These are phyloP conservation scores for Panopea generosa DNA, from an alignment of 2,888 invertebrate species.

Conservation along the genomic window DNA sequence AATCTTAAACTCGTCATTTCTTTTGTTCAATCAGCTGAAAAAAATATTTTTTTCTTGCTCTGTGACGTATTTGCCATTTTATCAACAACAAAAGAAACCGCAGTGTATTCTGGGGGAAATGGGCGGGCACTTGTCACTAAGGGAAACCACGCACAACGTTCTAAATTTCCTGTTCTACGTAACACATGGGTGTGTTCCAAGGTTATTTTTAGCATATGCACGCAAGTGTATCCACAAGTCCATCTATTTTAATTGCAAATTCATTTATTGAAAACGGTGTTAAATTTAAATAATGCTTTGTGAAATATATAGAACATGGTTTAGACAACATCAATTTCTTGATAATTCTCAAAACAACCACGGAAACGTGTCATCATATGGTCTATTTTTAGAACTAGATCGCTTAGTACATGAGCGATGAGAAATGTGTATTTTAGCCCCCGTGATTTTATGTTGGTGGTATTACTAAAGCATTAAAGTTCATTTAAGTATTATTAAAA, in stretches of 20 bases:
- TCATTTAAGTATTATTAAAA: too few relatives aligned
- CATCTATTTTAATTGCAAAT: background rate
- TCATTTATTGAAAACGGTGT: too few relatives aligned
- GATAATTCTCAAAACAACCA: too few relatives aligned
- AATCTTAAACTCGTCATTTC: constrained; percentile 2
- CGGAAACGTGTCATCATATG: too few relatives aligned
- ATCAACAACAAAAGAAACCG: constrained; percentile 55
- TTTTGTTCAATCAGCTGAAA: constrained; percentile 47
- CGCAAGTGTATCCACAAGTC: background rate
- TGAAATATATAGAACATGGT: too few relatives aligned
- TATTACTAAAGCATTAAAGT: too few relatives aligned
- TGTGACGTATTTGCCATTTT: constrained; percentile 49
- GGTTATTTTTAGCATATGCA: constrained; percentile 22
- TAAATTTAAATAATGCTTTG: too few relatives aligned
- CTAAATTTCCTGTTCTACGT: constrained; percentile 40
- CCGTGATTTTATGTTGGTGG: too few relatives aligned
- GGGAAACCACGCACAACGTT: constrained; percentile 44
- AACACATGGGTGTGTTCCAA: constrained; percentile 32
- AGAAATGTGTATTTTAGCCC: too few relatives aligned
- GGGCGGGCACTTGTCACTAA: constrained; percentile 62
- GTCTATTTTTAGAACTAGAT: too few relatives aligned
- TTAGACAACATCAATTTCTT: too few relatives aligned
- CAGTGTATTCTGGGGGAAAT: constrained; percentile 54
- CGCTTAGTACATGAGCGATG: too few relatives aligned
- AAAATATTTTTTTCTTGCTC: constrained; percentile 11